Evolutionary conservation across 2,797 vertebrate species (phyloP), one percentile per base, ranked within the genome.

Genomic region (Numenius phaeopus): DNA sequence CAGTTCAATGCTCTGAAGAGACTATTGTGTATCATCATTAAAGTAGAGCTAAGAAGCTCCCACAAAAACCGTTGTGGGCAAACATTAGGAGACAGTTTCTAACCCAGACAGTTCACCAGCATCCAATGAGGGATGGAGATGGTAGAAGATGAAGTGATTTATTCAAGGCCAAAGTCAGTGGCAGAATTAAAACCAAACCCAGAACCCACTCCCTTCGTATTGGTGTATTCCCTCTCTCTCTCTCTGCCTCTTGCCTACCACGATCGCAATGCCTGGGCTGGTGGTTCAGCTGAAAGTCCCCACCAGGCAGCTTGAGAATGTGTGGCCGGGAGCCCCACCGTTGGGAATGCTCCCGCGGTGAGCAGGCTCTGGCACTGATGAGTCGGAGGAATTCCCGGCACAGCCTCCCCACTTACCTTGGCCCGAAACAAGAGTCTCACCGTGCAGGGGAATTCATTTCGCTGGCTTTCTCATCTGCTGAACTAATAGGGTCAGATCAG

Each of bases 401-500:
- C 72, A 65, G 72, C 64, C 29, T 90, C 64, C 67, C n/a, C 6
- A 2, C 44, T 91, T 81, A 4, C 42, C 49, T 58, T 34, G 67
- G 27, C 57, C 92, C 4, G 1, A 62, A 80, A 70, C 14, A 81
- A 17, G 58, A 88, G 39, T 55, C 76, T 94, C 39, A 15, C 30
- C 5, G 10, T 95, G 93, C 69, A 16, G 30, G 61, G 69, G 87
- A 93, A 96, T 97, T 94, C 29, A 78, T 91, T 94, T 72, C 9
- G 11, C 69, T 85, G 46, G 30, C 64, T 87, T 89, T 92, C 90
- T 87, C 79, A 58, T 95, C 81, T 93, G 37, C 87, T 90, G 92
- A 91, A 92, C 52, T 94, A 95, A 94, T 62, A 91, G 87, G 92
- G 92, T 95, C 94, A 91, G 87, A 87, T 61, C 96, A 86, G 89